phyloP scores from a whole-genome alignment of 2,888 invertebrate species.

The Fragum fragum region DNA sequence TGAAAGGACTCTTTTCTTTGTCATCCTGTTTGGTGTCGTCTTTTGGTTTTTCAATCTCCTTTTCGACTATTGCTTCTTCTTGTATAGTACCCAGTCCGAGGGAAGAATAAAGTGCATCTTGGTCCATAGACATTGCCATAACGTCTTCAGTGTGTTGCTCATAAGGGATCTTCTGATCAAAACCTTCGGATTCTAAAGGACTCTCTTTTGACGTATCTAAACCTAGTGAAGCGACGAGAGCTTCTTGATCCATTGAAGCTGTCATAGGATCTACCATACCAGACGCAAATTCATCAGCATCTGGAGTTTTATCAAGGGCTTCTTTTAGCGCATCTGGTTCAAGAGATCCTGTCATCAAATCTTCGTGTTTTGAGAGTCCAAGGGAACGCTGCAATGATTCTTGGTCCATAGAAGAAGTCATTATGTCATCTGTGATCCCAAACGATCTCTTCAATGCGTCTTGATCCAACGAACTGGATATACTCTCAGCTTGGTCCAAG shows the following conservation, averaged over 20 bases:
- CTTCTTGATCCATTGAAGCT: slow-evolving; percentile 64
- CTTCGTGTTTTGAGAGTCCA: slow-evolving; percentile 40
- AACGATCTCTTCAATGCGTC: slow-evolving; percentile 56
- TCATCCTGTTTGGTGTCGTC: not conserved
- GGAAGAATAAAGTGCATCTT: slow-evolving; percentile 49
- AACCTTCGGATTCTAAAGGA: not conserved
- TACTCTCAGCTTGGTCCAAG: slow-evolving; percentile 42
- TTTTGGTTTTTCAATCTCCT: not conserved
- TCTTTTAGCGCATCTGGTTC: slow-evolving; percentile 52
- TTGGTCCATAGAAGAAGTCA: slow-evolving; percentile 59
- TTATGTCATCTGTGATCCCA: slow-evolving; percentile 42
- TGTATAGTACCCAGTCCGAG: slow-evolving; percentile 32
- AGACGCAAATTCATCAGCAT: slow-evolving; percentile 26
- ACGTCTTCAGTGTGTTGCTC: slow-evolving; percentile 25
- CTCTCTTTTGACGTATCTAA: slow-evolving; percentile 39
- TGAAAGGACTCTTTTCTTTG: not conserved
- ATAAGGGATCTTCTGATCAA: not conserved
- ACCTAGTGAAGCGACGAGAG: slow-evolving; percentile 58
- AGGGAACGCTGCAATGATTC: slow-evolving; percentile 55
- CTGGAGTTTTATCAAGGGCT: slow-evolving; percentile 47
- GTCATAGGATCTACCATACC: slow-evolving; percentile 57
- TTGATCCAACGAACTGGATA: slow-evolving; percentile 57
- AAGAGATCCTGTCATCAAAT: slow-evolving; percentile 60
- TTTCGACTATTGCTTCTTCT: slow-evolving; percentile 23
- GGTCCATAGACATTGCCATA: slow-evolving; percentile 65